Base-by-base conservation (phyloP, 2,888 invertebrate genomes). In the Ashinkailepas kermadecensis region DNA sequence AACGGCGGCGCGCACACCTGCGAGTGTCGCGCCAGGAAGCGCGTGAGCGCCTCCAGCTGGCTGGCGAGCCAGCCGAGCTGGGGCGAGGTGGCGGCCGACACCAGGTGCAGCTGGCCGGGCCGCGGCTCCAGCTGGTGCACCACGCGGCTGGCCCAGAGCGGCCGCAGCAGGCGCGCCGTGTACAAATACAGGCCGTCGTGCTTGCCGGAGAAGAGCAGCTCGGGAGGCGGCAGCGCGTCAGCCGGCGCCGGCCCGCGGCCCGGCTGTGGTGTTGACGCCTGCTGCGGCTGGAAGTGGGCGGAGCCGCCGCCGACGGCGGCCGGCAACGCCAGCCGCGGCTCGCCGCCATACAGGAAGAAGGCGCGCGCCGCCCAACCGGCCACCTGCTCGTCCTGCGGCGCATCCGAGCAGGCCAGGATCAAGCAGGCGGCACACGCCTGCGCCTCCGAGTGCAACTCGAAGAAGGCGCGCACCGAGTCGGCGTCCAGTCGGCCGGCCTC, bases 111-210 rank as follows among this genome's bases (percentile, higher is more conserved):
- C 58, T n/a, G 21, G 25, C 62, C 78, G 58, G 58, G 58, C 58
- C 23, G 59, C 23, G 57, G 23, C 15, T 58, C 23, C 23, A 79
- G 25, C 59, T 59, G 62, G 58, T 82, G 83, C 23, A 86, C 85
- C 15, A 86, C 82, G 2, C 92, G 91, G 84, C 92, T 88, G 85
- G 92, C 93, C 99, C 99, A 99, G 84, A 99, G 90, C 0, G 95
- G 94, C 59, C 95, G 90, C 25, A 99, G 88, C 85, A 99, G 93
- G 85, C 98, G 91, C 54, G 94, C 92, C 21, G 97, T 92, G 86
- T 95, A 96, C 74, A 97, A 90, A 88, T 97, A 99, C 13, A 99
- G 90, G 0, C 96, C 97, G 86, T 97, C 95, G 87, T 98, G 98
- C 87, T 96, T 96, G 0, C 95, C 92, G 0, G 95, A 95, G 87